Conservation (phyloP, 2,888 invertebrate species). For the Caenorhabditis doughertyi region DNA sequence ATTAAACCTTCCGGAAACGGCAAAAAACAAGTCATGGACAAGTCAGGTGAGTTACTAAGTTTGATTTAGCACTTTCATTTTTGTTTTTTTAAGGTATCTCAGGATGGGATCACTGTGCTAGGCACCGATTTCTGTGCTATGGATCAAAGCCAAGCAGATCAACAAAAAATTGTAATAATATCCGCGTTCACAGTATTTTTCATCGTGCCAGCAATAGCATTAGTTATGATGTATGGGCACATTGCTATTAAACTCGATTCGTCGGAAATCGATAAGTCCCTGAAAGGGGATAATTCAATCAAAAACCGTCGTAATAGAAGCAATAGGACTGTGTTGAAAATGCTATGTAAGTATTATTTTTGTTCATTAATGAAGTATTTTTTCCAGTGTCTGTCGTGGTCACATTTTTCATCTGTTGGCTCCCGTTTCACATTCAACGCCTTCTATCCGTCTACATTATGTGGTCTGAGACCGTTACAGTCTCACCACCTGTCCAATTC, state of each 20-base stretch:
- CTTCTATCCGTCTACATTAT: slow-evolving; percentile 87
- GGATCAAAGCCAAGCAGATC: slow-evolving; percentile 66
- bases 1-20: slow-evolving; percentile 73
- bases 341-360: slow-evolving; percentile 64
- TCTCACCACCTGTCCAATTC: slow-evolving; percentile 66
- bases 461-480: slow-evolving; percentile 55
- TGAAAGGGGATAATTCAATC: slow-evolving; percentile 29
- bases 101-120: slow-evolving; percentile 70
- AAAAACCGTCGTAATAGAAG: slow-evolving; percentile 58
- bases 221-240: slow-evolving; percentile 80
- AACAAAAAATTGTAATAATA: slow-evolving; percentile 76
- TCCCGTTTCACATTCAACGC: slow-evolving; percentile 95
- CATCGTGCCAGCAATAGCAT: slow-evolving; percentile 73
- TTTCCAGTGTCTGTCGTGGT: slow-evolving; percentile 92
- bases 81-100: slow-evolving; percentile 65
- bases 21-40: slow-evolving; percentile 62
- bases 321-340: slow-evolving; percentile 71
- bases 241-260: slow-evolving; percentile 75
- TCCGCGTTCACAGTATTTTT: slow-evolving; percentile 81
- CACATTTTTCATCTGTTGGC: slow-evolving; percentile 96
- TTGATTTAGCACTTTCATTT: not conserved
- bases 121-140: slow-evolving; percentile 80
- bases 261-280: slow-evolving; percentile 53
- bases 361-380: not conserved
- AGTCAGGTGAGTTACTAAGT: slow-evolving; percentile 43